Base-by-base conservation (phyloP, 2,888 invertebrate species). In the Thelaira solivaga region DNA sequence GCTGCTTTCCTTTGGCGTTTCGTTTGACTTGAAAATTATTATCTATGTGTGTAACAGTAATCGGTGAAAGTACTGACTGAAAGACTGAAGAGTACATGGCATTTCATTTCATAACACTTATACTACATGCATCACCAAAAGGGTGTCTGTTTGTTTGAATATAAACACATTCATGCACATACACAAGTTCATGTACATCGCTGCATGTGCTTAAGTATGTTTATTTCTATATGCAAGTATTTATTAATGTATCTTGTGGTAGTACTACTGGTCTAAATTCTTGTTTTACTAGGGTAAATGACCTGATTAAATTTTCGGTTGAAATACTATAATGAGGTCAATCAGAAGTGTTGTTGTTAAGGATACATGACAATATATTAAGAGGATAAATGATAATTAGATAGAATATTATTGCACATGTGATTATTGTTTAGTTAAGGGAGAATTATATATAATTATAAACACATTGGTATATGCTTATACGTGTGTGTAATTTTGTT, bases 191-290 rank as follows among this genome's bases (percentile, higher is more conserved):
- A 47, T 39, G 31, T 45, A 57, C 45, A 64, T 49, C 18, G 26
- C 26, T 20, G 41, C 29, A 10, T 36, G 18, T 31, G 24, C n/a
- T n/a, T n/a, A n/a, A n/a, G n/a, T n/a, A n/a, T 41, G 18, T 26
- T 53, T 31, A 26, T 49, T 49, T 43, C 18, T 29, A 29, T 49
- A 47, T 55, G 45, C 39, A 61, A 22, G 61, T 61, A 64, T 64
- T 72, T 57, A 64, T 64, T n/a, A n/a, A n/a, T 71, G 71, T 64
- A 47, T 76, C 71, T 69, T 55, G 59, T 73, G 68, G 51, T 72
- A 55, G 74, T 78, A 74, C 74, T 78, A 78, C 78, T 78, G 78
- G 78, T 78, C 78, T 78, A 78, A 78, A 78, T 78, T 78, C 69
- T 71, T 74, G 74, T 61, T 78, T 59, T 49, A 16, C 55, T 55